Base-by-base conservation (phyloP, 2,888 invertebrate species). In the Cephonodes hylas region DNA sequence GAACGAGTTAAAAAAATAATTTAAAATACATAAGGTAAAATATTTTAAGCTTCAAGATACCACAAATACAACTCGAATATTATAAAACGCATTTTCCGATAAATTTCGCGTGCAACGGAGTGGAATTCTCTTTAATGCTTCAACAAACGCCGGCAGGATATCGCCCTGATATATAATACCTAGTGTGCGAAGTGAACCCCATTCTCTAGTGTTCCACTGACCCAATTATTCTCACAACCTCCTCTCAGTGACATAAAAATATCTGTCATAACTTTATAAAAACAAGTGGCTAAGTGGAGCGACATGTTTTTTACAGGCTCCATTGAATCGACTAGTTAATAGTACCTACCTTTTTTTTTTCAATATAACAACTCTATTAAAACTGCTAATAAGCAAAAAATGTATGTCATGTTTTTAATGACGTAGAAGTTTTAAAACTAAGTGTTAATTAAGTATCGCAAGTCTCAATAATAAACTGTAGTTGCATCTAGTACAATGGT, bases 141-240 rank as follows among this genome's bases (percentile, higher is more conserved):
- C 53, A 60, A 53, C 48, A 34, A 60, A 60, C 60, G 48, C 27
- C 13, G 42, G 48, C 42, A 60, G 53, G 72, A 77, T 78, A 76
- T 76, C 72, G 71, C 70, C 27, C 27, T 74, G 69, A 69, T 72
- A 67, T 71, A 74, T 71, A 76, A 76, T 74, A 56, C 59, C 70
- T 74, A 68, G 71, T 60, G 64, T 70, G 68, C 64, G 67, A 66
- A 68, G 63, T 65, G 62, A 64, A 67, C 64, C 66, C 10, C 72
- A 59, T 42, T 68, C 73, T 73, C 71, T 66, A 67, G 74, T 76
- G 80, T 71, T 76, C 80, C 69, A 77, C 75, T 86, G 87, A 87
- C 88, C 88, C 79, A 87, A 85, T 87, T 87, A 84, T 77, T 78
- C 73, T 68, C 73, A 71, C 70, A 67, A 60, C 61, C 62, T 64